Evolutionary conservation across 2,113 vertebrate genomes (phyloP).

Genomic region (Sander lucioperca): DNA sequence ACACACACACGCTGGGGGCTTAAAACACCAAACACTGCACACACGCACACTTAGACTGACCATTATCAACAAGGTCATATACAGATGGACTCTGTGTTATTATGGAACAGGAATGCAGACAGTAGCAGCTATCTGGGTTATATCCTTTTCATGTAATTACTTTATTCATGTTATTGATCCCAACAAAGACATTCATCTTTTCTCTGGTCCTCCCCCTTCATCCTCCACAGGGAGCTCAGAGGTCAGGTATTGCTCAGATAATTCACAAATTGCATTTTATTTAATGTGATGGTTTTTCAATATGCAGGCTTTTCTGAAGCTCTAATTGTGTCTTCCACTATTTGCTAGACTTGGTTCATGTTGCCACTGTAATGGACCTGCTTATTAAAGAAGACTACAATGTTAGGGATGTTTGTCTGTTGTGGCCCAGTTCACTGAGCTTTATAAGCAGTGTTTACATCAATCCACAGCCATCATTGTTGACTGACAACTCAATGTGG

Average conservation of each 20-base stretch:
- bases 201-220: background rate
- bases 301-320: background rate
- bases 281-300: background rate
- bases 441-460: background rate
- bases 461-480: too few relatives aligned
- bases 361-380: background rate
- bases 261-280: background rate
- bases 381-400: background rate
- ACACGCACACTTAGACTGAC: conserved; percentile 44
- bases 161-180: conserved; percentile 14
- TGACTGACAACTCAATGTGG: background rate
- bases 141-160: conserved; percentile 8
- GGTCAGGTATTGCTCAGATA: conserved; percentile 16
- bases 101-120: conserved; percentile 6
- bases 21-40: too few relatives aligned
- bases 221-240: conserved; percentile 33
- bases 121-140: conserved; percentile 6
- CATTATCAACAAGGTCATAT: conserved; percentile 54
- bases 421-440: background rate
- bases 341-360: background rate
- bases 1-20: background rate
- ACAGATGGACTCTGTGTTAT: conserved; percentile 12
- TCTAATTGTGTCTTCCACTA: background rate
- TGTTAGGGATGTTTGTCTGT: background rate
- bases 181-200: conserved; percentile 19